These are phyloP conservation scores for Helostoma temminkii DNA, from an alignment of 2,797 vertebrate genomes.

Conservation along the genomic window DNA sequence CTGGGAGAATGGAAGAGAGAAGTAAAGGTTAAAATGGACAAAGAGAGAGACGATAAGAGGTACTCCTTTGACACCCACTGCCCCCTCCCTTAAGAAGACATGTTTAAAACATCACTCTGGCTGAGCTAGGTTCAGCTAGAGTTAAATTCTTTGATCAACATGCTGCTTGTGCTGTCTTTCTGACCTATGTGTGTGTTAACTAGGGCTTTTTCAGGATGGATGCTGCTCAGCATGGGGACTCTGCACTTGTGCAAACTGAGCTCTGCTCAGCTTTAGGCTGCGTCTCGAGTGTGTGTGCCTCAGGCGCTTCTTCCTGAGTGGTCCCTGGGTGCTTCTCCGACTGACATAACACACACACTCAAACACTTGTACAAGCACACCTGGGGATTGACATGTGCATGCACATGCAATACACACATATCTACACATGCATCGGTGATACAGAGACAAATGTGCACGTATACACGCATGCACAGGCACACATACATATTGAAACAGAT, in stretches of 20 bases:
- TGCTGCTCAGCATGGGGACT: conserved; percentile 46
- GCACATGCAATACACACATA: conserved; percentile 28
- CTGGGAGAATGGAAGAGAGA: neutral
- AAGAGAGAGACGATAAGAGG: conserved; percentile 19
- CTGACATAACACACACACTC: conserved; percentile 55
- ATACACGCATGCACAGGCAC: conserved; percentile 5
- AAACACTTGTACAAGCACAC: conserved; percentile 35
- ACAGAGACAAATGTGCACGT: conserved; percentile 2
- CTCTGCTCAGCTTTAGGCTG: conserved; percentile 41
- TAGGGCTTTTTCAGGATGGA: conserved; percentile 35
- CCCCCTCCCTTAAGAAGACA: conserved; percentile 29
- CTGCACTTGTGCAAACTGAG: conserved; percentile 21
- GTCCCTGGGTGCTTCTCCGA: conserved; percentile 68
- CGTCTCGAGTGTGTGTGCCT: conserved; percentile 43
- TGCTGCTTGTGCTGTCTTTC: conserved; percentile 39
- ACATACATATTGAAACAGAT: conserved; percentile 11
- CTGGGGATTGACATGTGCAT: conserved; percentile 42
- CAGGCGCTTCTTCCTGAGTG: conserved; percentile 69
- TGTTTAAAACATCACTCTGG: conserved; percentile 68
- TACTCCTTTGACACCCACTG: conserved; percentile 17
- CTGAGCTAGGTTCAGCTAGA: conserved; percentile 62
- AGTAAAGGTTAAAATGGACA: conserved; percentile 40
- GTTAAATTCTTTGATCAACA: conserved; percentile 75
- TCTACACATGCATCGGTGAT: neutral
- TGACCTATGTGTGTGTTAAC: conserved; percentile 50